Evolutionary conservation across 2,113 vertebrate genomes (phyloP).

Genomic region (Pelvicachromis taeniatus): DNA sequence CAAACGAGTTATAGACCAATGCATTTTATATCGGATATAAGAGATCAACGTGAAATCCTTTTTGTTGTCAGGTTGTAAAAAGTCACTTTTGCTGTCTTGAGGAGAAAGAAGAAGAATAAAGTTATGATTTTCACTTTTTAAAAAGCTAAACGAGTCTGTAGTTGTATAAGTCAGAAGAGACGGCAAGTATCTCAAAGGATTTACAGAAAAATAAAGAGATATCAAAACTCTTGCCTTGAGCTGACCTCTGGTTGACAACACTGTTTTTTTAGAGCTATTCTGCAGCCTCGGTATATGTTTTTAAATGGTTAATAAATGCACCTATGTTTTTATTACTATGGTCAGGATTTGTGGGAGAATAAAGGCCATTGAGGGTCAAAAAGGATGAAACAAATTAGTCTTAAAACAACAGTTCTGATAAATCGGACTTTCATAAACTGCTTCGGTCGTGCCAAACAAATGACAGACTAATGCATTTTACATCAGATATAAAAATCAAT

Average conservation of each 20-base stretch:
- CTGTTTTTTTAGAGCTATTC: not conserved
- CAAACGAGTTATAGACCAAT: not conserved
- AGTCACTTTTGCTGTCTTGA: not conserved
- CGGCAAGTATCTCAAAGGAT: not conserved
- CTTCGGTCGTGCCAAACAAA: not conserved
- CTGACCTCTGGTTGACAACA: not conserved
- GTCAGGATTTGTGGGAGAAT: not conserved
- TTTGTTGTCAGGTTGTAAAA: not conserved
- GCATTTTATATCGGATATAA: not conserved
- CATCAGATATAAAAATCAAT: not conserved
- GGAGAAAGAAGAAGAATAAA: not conserved
- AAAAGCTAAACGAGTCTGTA: too few relatives aligned
- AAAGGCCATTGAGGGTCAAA: not conserved
- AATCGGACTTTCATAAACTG: not conserved
- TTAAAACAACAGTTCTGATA: not conserved
- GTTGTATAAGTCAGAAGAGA: not conserved
- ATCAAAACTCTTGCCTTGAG: not conserved
- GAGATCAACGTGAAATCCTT: accelerated
- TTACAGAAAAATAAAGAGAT: not conserved
- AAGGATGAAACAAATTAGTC: accelerated
- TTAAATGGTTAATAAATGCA: not conserved
- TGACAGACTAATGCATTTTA: not conserved
- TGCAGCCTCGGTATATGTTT: not conserved
- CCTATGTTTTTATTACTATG: not conserved
- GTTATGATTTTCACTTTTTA: not conserved